phyloP scores from a whole-genome alignment of 2,888 invertebrate species.

The Elegia similella region DNA sequence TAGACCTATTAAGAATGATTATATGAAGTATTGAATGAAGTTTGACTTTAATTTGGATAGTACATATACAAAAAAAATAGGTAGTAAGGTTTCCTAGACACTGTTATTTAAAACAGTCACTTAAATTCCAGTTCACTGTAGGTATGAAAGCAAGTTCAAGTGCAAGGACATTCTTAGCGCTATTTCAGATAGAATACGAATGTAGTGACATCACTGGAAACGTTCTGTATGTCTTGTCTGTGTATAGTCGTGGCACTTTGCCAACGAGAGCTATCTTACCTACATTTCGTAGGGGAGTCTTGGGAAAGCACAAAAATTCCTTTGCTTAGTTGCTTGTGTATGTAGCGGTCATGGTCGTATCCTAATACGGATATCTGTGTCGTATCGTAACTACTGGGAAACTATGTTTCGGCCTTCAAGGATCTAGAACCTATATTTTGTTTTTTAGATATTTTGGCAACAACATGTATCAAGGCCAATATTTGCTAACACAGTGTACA shows the following conservation, averaged over 20 bases:
- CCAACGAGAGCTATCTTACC: constrained; percentile 55
- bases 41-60: too few relatives aligned
- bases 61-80: too few relatives aligned
- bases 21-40: too few relatives aligned
- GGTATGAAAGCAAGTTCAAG: not conserved
- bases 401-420: constrained; percentile 5
- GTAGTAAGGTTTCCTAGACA: too few relatives aligned
- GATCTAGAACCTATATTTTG: not conserved
- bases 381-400: not conserved
- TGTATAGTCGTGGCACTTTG: constrained; percentile 56
- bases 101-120: too few relatives aligned
- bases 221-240: constrained; percentile 38
- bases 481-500: too few relatives aligned
- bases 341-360: constrained; percentile 36
- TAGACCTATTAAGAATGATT: too few relatives aligned
- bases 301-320: constrained; percentile 38
- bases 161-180: not conserved
- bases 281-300: constrained; percentile 45
- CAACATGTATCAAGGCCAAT: not conserved
- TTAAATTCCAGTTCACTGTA: too few relatives aligned
- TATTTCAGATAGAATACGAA: constrained; percentile 17
- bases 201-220: constrained; percentile 26
- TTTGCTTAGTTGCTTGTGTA: constrained; percentile 35
- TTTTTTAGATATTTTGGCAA: not conserved
- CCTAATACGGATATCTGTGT: constrained; percentile 10